Base-by-base conservation (phyloP, 23 tunicate species). In the Styela plicata region DNA sequence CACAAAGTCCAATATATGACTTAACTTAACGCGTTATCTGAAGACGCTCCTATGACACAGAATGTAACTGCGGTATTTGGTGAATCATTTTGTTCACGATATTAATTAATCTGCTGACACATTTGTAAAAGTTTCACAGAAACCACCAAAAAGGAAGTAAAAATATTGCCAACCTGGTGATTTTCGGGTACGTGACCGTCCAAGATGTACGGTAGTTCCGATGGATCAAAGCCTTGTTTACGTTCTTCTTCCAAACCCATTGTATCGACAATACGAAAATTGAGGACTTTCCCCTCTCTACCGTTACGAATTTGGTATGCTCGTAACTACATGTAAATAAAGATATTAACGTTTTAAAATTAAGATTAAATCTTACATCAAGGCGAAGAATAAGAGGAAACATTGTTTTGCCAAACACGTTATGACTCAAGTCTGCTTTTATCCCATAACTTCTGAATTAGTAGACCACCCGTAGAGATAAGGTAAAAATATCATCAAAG, bases 151-250 rank as follows among this genome's bases (percentile, higher is more conserved):
- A 44, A 44, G 7, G 57, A 44, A 44, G 13, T 5, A 44, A 7
- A 44, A 44, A 44, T 16, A 24, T 35, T 76, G 17, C 66, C 36
- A 32, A 93, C 98, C 81, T 88, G 93, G 78, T 93, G 98, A 69
- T 85, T 84, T 29, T 93, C 98, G 10, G 98, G 89, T 16, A 93
- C 93, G 78, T 93, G 98, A 10, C 98, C 98, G 64, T 93, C 98
- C 57, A 93, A 63, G 25, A 93, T 26, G 63, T 93, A 93, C 10
- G 98, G 83, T 2, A 93, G 87, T 74, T 93, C 98, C 23, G 92
- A 63, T 1, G 98, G 93, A 63, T 93, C 92, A 31, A 93, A 88
- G 19, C 98, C 98, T 74, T 88, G 85, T 63, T 83, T 69, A 24
- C 78, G 67, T 62, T 88, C 93, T 52, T 82, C 98, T 76, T 93